Evolutionary conservation across 1,140 invertebrate species (phyloP), one percentile per base, ranked within the genome.

Genomic region (Drosophila ercepeae): DNA sequence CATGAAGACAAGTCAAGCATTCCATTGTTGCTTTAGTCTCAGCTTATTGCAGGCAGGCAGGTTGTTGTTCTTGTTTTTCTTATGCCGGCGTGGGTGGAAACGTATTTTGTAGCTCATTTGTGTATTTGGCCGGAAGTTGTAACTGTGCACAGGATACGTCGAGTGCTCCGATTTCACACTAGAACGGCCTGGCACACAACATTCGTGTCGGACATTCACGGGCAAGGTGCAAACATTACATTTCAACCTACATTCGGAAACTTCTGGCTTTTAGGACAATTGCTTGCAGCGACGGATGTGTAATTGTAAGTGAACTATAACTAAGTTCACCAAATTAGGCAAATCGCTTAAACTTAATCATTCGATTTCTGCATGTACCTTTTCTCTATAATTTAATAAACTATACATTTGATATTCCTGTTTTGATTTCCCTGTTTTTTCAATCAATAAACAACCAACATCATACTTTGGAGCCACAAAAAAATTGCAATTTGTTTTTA

Each of bases 111-210:
- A 81, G 72, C 72, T 81, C 77, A 81, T 79, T 79, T 79, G 71
- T 76, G 71, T 81, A 65, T 57, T 72, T 79, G 65, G 55, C 77
- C 81, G 71, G 71, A 84, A 68, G 75, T 79, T 71, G 75, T 83
- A 65, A 67, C 71, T 55, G 45, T 70, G 45, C 59, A 60, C 63
- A 77, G 60, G 50, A 77, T 69, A 78, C 55, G 52, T 59, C 44
- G 44, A 78, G 57, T 60, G 54, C 54, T 41, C 48, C 44, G 34
- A 69, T 39, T 67, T 67, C 60, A 67, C 64, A 67, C 63, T 21
- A 67, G 63, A 67, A 36, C 36, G 49, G 39, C 16, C 59, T 7
- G 42, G 34, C 42, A n/a, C 16, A 18, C 21, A 27, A 41, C 46
- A 48, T 25, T 74, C 32, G 63, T 46, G 63, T 29, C 46, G 60